Evolutionary conservation across 2,888 invertebrate genomes (phyloP).

Genomic region (Aphelenchoides bicaudatus): DNA sequence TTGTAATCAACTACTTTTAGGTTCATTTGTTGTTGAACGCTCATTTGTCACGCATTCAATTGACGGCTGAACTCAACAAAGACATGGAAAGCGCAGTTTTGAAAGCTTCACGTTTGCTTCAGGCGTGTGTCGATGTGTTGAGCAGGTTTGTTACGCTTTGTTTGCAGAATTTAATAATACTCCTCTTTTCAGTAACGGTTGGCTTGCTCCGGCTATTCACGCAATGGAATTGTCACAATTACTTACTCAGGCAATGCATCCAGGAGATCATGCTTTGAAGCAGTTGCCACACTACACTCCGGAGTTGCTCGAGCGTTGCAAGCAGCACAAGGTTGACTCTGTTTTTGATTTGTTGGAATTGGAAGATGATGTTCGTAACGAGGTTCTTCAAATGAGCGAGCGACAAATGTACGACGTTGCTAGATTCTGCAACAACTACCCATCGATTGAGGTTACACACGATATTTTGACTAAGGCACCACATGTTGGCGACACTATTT

Average conservation of each 20-base stretch:
- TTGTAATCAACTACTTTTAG: constrained; percentile 31
- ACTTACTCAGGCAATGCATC: constrained; percentile 99
- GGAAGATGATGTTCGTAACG: constrained; percentile 74
- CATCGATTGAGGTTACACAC: constrained; percentile 91
- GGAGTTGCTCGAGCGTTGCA: constrained; percentile 83
- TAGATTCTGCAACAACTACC: constrained; percentile 95
- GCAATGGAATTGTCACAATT: constrained; percentile 99
- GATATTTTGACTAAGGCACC: constrained; percentile 79
- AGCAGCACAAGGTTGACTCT: constrained; percentile 78
- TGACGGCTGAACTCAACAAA: constrained; percentile 91
- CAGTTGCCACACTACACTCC: constrained; percentile 90
- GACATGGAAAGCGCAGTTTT: constrained; percentile 86
- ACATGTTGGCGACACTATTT: constrained; percentile 26
- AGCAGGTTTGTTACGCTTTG: constrained; percentile 59
- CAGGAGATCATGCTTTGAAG: constrained; percentile 91
- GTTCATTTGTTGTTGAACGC: constrained; percentile 88
- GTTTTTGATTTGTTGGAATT: constrained; percentile 93
- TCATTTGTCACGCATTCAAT: constrained; percentile 85
- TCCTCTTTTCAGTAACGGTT: constrained; percentile 74
- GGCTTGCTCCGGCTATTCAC: constrained; percentile 94
- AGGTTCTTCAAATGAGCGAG: constrained; percentile 71
- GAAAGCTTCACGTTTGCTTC: constrained; percentile 62
- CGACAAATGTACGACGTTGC: constrained; percentile 95
- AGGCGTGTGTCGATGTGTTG: constrained; percentile 85
- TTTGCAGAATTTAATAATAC: constrained; percentile 3